phyloP scores from a whole-genome alignment of 2,888 invertebrate genomes.

The Campopleginae sp. region DNA sequence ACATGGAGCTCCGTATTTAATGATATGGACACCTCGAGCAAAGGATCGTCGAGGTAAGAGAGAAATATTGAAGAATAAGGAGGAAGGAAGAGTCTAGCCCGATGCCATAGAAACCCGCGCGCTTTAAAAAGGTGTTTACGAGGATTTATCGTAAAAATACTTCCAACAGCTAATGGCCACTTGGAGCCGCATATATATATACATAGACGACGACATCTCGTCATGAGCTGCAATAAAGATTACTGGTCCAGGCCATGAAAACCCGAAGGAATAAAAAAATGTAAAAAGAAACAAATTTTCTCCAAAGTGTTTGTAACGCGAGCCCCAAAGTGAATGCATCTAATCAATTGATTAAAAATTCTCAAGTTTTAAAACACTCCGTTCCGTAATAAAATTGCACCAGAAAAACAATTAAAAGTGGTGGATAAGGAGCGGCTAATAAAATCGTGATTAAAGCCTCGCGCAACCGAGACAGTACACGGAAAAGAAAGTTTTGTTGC shows the following conservation, averaged over 20 bases:
- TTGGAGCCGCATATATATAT: constrained; percentile 16
- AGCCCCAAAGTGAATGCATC: neutral
- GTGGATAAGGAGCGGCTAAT: neutral
- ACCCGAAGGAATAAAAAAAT: neutral
- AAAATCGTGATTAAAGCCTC: neutral
- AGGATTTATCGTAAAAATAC: constrained; percentile 33
- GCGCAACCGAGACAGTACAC: neutral
- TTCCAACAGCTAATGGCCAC: constrained; percentile 37
- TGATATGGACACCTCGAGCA: constrained; percentile 15
- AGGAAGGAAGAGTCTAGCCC: neutral
- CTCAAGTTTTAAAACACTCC: neutral
- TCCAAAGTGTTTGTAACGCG: neutral
- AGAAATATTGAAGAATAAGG: neutral
- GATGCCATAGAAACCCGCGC: constrained; percentile 20
- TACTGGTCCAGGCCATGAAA: neutral
- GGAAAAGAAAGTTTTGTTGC: too few species aligned
- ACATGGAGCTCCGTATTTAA: constrained; percentile 36
- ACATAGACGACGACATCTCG: neutral
- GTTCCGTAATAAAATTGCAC: neutral
- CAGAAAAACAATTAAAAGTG: neutral
- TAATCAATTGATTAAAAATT: neutral
- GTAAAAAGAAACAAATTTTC: neutral
- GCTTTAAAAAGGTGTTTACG: constrained; percentile 37
- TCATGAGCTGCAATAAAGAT: neutral
- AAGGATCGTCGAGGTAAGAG: constrained; percentile 9